Conservation (phyloP, 2,888 invertebrate species). For the Cyclophora albipunctata region DNA sequence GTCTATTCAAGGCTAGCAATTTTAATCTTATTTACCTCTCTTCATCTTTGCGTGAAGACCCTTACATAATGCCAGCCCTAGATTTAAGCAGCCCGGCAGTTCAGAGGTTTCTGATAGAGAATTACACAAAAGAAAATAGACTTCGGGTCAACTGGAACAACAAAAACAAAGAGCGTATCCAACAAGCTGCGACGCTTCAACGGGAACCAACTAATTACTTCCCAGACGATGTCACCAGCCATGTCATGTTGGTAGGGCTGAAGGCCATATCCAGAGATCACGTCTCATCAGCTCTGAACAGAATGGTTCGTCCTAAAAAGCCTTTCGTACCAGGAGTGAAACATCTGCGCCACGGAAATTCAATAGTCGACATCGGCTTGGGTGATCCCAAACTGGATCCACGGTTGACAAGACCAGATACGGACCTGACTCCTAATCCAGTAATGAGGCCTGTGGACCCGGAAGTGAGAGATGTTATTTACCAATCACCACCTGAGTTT, state of each 20-base stretch:
- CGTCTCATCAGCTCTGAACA: constrained; percentile 27
- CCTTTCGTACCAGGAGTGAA: constrained; percentile 29
- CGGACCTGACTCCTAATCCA: constrained; percentile 31
- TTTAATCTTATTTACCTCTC: no score
- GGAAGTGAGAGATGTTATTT: constrained; percentile 26
- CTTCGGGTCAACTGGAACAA: constrained; percentile 39
- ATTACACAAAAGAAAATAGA: constrained; percentile 40
- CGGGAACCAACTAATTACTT: constrained; percentile 40
- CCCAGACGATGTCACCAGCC: constrained; percentile 36
- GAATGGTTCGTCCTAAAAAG: constrained; percentile 29
- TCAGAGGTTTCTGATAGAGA: constrained; percentile 40
- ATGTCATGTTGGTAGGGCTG: constrained; percentile 38
- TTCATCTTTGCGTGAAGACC: no score
- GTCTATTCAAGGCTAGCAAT: no score
- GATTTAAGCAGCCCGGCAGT: constrained; percentile 42
- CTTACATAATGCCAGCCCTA: constrained; percentile 30
- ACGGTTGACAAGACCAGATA: constrained; percentile 28
- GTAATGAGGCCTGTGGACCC: constrained; percentile 42
- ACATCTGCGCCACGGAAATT: constrained; percentile 31
- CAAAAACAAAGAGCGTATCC: constrained; percentile 22
- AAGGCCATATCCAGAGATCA: constrained; percentile 38
- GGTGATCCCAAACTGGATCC: constrained; percentile 38
- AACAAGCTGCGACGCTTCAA: constrained; percentile 35
- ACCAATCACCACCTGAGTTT: constrained; percentile 33
- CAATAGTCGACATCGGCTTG: constrained; percentile 34